phyloP scores from a whole-genome alignment of 2,113 vertebrate genomes.

The Saguinus imperator region DNA sequence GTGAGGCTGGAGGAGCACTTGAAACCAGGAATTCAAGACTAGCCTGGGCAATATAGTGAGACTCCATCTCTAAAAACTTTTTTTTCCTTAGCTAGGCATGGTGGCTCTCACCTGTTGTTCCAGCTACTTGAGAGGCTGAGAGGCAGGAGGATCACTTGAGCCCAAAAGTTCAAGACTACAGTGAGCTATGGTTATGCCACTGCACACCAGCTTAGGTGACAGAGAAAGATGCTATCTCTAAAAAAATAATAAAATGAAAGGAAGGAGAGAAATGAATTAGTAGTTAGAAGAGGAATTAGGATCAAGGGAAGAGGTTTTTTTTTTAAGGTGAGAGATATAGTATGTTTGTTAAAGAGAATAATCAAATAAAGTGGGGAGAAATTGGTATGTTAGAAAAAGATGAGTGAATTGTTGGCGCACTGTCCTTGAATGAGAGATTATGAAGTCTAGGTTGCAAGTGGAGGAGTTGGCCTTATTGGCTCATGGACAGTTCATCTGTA shows the following conservation, averaged over 20 bases:
- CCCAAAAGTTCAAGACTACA: background rate
- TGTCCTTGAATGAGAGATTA: background rate
- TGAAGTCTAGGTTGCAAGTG: background rate
- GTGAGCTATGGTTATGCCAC: background rate
- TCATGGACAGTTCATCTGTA: fast-evolving
- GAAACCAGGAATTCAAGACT: background rate
- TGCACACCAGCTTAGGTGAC: background rate
- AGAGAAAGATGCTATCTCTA: background rate
- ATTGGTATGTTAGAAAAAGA: background rate
- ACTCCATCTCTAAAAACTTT: background rate
- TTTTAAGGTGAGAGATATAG: background rate
- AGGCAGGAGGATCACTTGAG: background rate
- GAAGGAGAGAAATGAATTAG: background rate
- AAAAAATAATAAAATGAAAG: background rate
- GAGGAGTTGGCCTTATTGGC: background rate
- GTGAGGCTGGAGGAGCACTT: background rate
- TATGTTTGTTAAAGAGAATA: background rate
- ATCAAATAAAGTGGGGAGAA: background rate
- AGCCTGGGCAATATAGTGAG: background rate
- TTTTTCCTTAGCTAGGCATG: background rate
- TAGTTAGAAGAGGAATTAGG: background rate
- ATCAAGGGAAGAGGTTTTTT: background rate
- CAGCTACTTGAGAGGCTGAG: background rate
- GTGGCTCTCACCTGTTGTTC: background rate
- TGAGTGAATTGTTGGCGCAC: background rate